Percentiles rank a stretch among this genome's conserved stretches.
Evolutionary conservation across 2,113 vertebrate genomes (phyloP).

Genomic region (Mormyrus lacerda): DNA sequence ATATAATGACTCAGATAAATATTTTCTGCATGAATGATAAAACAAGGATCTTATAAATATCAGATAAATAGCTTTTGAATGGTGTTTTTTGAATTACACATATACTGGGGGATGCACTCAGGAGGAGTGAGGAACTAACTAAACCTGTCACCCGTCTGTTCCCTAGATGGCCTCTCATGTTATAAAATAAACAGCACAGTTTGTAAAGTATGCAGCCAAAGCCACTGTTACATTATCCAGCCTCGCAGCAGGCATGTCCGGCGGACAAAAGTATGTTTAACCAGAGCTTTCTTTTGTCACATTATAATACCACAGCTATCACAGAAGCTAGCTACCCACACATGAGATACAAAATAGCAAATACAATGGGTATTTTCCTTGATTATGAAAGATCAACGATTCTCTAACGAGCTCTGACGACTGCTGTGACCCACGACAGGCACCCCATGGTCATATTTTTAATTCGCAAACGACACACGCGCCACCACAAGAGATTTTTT

Average conservation of each 20-base stretch:
- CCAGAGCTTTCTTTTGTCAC: neutral
- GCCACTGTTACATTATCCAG: neutral
- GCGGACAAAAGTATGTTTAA: neutral
- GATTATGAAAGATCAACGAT: neutral
- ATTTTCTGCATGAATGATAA: neutral
- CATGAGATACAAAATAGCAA: neutral
- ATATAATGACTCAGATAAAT: neutral
- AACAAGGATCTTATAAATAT: neutral
- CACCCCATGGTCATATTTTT: neutral
- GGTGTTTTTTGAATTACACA: neutral
- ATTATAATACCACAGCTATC: neutral
- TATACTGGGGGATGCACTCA: neutral
- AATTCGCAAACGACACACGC: neutral
- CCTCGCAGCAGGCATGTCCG: neutral
- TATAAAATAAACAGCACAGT: neutral
- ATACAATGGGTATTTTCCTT: neutral
- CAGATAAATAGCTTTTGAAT: neutral
- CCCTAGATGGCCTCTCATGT: neutral
- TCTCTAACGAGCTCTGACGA: neutral
- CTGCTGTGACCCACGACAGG: neutral
- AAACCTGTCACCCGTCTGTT: neutral
- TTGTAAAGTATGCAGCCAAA: neutral
- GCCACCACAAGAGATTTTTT: neutral
- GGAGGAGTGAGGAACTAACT: neutral
- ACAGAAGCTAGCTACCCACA: neutral